These are phyloP conservation scores for Oncorhynchus tshawytscha DNA, from an alignment of 2,113 vertebrate species.

Conservation along the genomic window DNA sequence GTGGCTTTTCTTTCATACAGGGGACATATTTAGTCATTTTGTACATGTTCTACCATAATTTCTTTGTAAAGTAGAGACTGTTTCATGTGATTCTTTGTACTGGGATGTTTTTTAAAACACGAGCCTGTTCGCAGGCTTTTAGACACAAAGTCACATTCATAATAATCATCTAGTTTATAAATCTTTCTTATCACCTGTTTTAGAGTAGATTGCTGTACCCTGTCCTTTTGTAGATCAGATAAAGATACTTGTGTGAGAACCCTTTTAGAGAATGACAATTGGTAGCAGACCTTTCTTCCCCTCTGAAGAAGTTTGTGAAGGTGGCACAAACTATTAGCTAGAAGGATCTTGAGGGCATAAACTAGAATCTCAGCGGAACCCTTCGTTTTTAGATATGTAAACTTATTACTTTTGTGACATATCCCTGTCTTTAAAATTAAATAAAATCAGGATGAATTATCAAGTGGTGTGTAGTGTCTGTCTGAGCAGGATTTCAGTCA, in stretches of 20 bases:
- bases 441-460: conserved; percentile 24
- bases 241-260: conserved; percentile 31
- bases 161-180: conserved; percentile 61
- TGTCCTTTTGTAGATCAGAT: conserved; percentile 48
- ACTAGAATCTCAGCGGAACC: conserved; percentile 52
- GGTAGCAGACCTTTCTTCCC: conserved; percentile 37
- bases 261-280: conserved; percentile 19
- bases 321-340: conserved; percentile 36
- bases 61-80: conserved; percentile 67
- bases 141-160: conserved; percentile 43
- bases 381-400: conserved; percentile 57
- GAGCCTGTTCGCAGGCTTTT: conserved; percentile 49
- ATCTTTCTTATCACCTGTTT: conserved; percentile 60
- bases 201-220: conserved; percentile 50
- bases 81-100: conserved; percentile 60
- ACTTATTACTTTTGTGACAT: conserved; percentile 68
- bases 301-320: conserved; percentile 42
- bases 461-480: not conserved
- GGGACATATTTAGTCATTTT: conserved; percentile 32
- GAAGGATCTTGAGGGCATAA: conserved; percentile 29
- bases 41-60: conserved; percentile 63
- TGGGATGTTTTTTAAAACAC: conserved; percentile 52
- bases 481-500: not conserved
- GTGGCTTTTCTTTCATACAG: conserved; percentile 57
- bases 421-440: conserved; percentile 65